Base-by-base conservation (phyloP, 2,888 invertebrate genomes). In the Conops quadrifasciatus region DNA sequence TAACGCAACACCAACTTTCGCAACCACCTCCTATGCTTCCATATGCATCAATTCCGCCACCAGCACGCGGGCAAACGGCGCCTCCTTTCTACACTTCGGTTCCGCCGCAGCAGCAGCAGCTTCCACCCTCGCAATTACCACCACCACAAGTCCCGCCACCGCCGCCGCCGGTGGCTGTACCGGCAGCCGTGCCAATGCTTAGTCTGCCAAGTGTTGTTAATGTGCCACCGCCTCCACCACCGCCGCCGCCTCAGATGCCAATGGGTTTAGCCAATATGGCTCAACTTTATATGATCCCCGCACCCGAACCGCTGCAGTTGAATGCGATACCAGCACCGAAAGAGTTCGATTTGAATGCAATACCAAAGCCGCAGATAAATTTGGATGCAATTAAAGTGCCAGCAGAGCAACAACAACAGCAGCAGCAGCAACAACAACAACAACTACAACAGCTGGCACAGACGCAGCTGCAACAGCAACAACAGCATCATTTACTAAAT, bases 261-360 rank as follows among this genome's bases (percentile, higher is more conserved):
- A 51, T 81, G 4, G 72, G 80, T 0, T 71, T 82, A 71, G 77
- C 83, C 1, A 83, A 78, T 72, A 75, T 83, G 71, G 79, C 85
- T 9, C 83, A 84, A 26, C 79, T 87, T 11, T 86, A 86, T 75
- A 84, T 85, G 78, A 87, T 87, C 75, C 86, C 87, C 56, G 85
- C 87, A 71, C 89, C 89, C 9, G 88, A 90, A 75, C 88, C 89
- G 1, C 85, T 90, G 81, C 90, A 90, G 78, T 86, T 89, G 19
- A 89, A 90, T 78, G 89, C 89, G 73, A 90, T 90, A 78, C 90
- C 90, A 26, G 88, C 89, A 2, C 90, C 91, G 0, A 87, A 88
- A 78, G 89, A 90, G 3, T 86, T 89, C 64, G 88, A 89, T 74
- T 79, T 90, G 64, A 90, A 88, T 78, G 89, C 89, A 75, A 90